A percentile compares a stretch with the other conserved stretches of the same genome.
Conservation (phyloP, 2,797 vertebrate genomes). For the Alca torda region DNA sequence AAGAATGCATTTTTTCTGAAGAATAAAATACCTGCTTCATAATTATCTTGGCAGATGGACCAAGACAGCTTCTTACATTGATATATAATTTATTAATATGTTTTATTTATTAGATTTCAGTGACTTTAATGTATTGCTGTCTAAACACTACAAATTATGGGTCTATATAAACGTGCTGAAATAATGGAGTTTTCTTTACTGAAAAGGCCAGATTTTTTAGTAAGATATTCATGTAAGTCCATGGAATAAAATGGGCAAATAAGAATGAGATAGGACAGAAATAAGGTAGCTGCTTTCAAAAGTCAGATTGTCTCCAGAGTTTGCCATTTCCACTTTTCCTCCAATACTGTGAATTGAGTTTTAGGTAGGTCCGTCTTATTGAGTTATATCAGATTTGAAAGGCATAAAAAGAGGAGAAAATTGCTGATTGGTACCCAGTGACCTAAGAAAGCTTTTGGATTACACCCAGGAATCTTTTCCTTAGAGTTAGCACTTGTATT, state of each 20-base stretch:
- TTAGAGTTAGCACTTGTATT: not conserved
- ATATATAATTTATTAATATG: slow-evolving; percentile 35
- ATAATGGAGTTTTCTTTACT: not conserved
- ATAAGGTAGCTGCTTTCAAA: not conserved
- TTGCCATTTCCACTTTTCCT: not conserved
- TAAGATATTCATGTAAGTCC: not conserved
- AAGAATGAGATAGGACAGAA: not conserved
- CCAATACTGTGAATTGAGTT: not conserved
- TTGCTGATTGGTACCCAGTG: not conserved
- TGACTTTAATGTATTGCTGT: not conserved
- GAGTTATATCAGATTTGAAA: not conserved
- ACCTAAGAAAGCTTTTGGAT: not conserved
- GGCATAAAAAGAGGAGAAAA: not conserved
- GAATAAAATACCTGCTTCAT: not conserved
- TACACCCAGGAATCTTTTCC: not conserved
- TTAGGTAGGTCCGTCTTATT: not conserved
- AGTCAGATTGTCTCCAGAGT: not conserved
- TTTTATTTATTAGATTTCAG: slow-evolving; percentile 41
- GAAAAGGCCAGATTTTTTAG: not conserved
- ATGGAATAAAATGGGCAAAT: not conserved
- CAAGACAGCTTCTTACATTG: not conserved
- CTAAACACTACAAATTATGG: not conserved
- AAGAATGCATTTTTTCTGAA: not conserved
- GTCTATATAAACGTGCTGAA: not conserved
- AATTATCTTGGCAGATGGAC: not conserved